Evolutionary conservation across 2,113 vertebrate genomes (phyloP), one percentile per base, ranked within the genome.

Genomic region (Charadrius vociferus): DNA sequence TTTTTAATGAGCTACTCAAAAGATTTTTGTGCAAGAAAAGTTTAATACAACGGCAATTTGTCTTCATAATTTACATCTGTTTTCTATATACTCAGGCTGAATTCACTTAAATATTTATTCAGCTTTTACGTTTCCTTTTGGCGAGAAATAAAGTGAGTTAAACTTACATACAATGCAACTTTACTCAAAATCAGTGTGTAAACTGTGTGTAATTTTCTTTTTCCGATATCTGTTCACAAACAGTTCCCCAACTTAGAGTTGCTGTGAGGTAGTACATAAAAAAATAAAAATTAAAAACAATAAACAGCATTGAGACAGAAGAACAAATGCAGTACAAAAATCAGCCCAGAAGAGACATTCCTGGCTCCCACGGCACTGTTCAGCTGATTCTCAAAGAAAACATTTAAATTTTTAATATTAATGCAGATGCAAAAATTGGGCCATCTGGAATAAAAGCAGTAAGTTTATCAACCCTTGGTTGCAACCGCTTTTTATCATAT

Each of bases 81-180:
- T 94, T 97, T 95, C 88, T 89, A 75, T 39, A 82, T 37, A 73
- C 41, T 72, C 24, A 73, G 71, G 67, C n/a, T 94, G 80, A 92
- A 95, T 93, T 88, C 80, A 81, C 80, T 97, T 68, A 93, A 94
- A 96, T 96, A 97, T 96, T 97, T 93, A 95, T 97, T 81, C 34
- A 68, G 58, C 22, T 73, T 88, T 80, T 82, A 68, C 72, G 10
- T 75, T 95, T 96, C 81, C 79, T 96, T 94, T 96, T 93, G 92
- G 75, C 81, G 85, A 92, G 36, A 94, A 95, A 96, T 83, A 91
- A 96, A 96, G 43, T 83, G 47, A 85, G 81, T 30, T 96, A 96
- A 80, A 79, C 39, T 72, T 81, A 71, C 18, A 65, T 84, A 90
- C 89, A 90, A 93, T 77, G 66, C 10, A 93, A 72, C 62, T 88